A percentile compares a stretch with the other conserved stretches of the same genome.
phyloP scores from a whole-genome alignment of 2,888 invertebrate species.

The Drosophila ochracea region DNA sequence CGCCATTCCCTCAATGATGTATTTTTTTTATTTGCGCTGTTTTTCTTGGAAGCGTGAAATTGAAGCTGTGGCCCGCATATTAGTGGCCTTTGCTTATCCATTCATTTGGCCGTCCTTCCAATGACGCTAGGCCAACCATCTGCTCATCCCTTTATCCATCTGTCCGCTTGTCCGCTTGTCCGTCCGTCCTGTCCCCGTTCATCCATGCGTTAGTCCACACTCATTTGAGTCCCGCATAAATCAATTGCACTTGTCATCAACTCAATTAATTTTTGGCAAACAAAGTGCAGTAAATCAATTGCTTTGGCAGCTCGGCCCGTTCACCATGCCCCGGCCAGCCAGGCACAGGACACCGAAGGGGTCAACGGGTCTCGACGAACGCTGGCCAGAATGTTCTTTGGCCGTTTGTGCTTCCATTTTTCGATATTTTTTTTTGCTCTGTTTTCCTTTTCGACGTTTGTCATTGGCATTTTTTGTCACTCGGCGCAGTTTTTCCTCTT shows the following conservation, averaged over 20 bases:
- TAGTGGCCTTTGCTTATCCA: slow-evolving; percentile 30
- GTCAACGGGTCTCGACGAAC: slow-evolving; percentile 8
- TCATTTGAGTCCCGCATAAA: slow-evolving; percentile 85
- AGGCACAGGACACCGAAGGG: slow-evolving; percentile 6
- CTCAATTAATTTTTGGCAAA: slow-evolving; percentile 86
- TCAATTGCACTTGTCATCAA: slow-evolving; percentile 86
- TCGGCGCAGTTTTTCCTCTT: slow-evolving; percentile 45
- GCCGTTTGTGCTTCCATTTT: slow-evolving; percentile 39
- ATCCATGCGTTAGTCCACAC: slow-evolving; percentile 72
- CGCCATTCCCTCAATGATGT: neutral
- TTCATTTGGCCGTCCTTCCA: slow-evolving; percentile 20
- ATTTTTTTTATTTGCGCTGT: neutral
- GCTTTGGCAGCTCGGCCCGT: slow-evolving; percentile 83
- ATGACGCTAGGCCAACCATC: slow-evolving; percentile 24
- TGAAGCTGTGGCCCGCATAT: slow-evolving; percentile 28
- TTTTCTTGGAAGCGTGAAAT: slow-evolving; percentile 5
- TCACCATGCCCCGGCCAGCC: slow-evolving; percentile 52
- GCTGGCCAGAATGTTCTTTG: slow-evolving; percentile 36
- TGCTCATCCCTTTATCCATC: slow-evolving; percentile 14
- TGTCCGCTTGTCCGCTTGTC: slow-evolving; percentile 13
- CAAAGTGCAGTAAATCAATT: slow-evolving; percentile 85
- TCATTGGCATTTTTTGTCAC: slow-evolving; percentile 77
- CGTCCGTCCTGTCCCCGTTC: slow-evolving; percentile 29
- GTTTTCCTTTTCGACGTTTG: slow-evolving; percentile 69
- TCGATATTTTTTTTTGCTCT: slow-evolving; percentile 21